Evolutionary conservation across 2,797 vertebrate species (phyloP).

Genomic region (Knipowitschia caucasica): DNA sequence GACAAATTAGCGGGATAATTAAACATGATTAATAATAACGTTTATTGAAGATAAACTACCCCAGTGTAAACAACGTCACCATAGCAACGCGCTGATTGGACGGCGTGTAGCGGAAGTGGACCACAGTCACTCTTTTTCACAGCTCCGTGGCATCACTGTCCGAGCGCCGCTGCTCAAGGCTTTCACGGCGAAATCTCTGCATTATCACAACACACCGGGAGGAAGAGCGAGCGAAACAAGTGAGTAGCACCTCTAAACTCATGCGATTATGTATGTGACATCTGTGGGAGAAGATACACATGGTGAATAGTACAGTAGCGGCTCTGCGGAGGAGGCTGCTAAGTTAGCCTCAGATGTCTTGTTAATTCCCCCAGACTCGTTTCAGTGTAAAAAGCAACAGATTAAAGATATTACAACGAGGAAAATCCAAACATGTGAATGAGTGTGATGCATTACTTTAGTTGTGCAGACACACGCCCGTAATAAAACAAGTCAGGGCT

Average conservation of each 20-base stretch:
- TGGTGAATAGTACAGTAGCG: conserved; percentile 13
- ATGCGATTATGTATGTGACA: too few species aligned
- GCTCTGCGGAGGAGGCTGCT: neutral
- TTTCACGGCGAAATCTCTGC: neutral
- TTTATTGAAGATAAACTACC: neutral
- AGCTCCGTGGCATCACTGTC: conserved; percentile 68
- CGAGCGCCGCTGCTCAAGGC: neutral
- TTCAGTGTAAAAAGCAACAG: neutral
- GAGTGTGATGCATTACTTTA: neutral
- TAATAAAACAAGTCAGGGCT: neutral
- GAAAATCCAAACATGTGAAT: too few species aligned
- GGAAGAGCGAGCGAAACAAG: conserved; percentile 21
- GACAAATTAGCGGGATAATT: neutral
- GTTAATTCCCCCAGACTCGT: conserved; percentile 4
- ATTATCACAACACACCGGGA: neutral
- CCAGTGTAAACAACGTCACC: conserved; percentile 25
- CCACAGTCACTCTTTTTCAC: conserved; percentile 38
- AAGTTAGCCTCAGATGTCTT: conserved; percentile 1
- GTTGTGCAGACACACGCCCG: neutral
- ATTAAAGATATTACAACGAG: neutral
- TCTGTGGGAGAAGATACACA: neutral
- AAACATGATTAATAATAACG: neutral
- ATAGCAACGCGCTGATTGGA: conserved; percentile 49
- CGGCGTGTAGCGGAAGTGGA: conserved; percentile 52
- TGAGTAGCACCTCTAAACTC: conserved; percentile 22